Evolutionary conservation across 1,140 invertebrate genomes (phyloP), one percentile per base, ranked within the genome.

Genomic region (Andrena cerasifolii): DNA sequence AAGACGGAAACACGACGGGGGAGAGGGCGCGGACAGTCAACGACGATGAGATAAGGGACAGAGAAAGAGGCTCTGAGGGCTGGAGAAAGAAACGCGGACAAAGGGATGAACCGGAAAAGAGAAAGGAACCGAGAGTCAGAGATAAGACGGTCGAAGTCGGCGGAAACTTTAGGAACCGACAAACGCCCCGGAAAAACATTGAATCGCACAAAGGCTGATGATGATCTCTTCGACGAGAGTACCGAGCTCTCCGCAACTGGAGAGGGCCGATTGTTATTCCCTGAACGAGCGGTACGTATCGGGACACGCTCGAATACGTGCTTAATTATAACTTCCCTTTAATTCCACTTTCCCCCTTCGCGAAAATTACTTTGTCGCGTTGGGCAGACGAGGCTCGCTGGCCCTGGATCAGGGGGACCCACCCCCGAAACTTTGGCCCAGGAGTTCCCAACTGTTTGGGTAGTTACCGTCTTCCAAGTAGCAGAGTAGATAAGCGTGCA

Each of bases 121-220:
- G 78, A 77, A 53, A 72, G 72, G 68, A 51, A 61, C 61, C 74
- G 59, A 75, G 47, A 63, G 51, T 28, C 56, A 49, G n/a, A 56
- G 80, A 83, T 79, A 78, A 82, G 75, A 58, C 54, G 56, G 56
- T 53, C 14, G 26, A 71, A 77, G 66, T 54, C 75, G 31, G 36
- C 21, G 49, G 58, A 76, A 83, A 83, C 58, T 83, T 70, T 21
- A 74, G 71, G 36, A 28, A 67, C 71, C 71, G 80, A 51, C 75
- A 78, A 82, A 83, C 75, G 82, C 68, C 54, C 58, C 62, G 80
- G 67, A 79, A 83, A 83, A 83, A 83, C 75, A 82, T 67, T 79
- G 62, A 54, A 58, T 54, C 67, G 65, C 65, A 83, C 80, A 83
- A 83, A 83, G 80, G 68, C 67, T 70, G 47, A 81, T 65, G 74